These are phyloP conservation scores for Aurelia aurita complex sp. Pacific DNA, from an alignment of 30 jellyfish, hydroid and myxozoan genomes.

Conservation along the genomic window DNA sequence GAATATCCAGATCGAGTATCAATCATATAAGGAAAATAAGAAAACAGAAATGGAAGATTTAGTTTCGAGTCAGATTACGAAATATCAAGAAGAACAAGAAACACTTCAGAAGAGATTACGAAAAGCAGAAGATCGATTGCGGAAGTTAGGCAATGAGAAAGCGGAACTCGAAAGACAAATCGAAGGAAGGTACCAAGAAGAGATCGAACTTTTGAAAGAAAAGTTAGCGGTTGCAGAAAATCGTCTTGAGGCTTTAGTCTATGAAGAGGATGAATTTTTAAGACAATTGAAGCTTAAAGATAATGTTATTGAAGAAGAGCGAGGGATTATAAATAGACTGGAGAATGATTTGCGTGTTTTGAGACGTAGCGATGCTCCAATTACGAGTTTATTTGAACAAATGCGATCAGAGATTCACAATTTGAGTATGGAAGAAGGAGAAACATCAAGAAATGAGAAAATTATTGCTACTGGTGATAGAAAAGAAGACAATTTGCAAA, in stretches of 20 bases:
- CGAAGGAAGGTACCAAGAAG: constrained; percentile 33
- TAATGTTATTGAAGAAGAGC: constrained; percentile 16
- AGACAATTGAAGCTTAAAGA: constrained; percentile 4
- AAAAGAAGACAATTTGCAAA: neutral
- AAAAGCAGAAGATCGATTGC: constrained; percentile 55
- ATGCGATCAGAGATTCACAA: constrained; percentile 32
- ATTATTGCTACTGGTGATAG: neutral
- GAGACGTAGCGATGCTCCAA: neutral
- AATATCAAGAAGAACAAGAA: constrained; percentile 60
- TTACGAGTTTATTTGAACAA: constrained; percentile 24
- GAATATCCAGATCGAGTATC: constrained; percentile 51
- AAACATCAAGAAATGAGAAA: neutral
- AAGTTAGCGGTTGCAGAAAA: constrained; percentile 25
- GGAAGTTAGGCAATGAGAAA: constrained; percentile 34
- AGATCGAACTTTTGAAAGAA: constrained; percentile 10
- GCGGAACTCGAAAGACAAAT: constrained; percentile 34
- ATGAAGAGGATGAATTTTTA: constrained; percentile 6
- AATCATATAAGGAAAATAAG: constrained; percentile 17
- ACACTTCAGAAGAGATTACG: constrained; percentile 46
- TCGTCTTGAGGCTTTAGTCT: neutral
- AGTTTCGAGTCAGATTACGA: constrained; percentile 51
- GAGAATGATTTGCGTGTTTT: neutral
- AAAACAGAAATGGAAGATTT: constrained; percentile 56
- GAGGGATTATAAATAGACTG: constrained; percentile 6
- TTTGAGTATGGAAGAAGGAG: constrained; percentile 20